phyloP scores from a whole-genome alignment of 2,888 invertebrate genomes.

The Melieria crassipennis region DNA sequence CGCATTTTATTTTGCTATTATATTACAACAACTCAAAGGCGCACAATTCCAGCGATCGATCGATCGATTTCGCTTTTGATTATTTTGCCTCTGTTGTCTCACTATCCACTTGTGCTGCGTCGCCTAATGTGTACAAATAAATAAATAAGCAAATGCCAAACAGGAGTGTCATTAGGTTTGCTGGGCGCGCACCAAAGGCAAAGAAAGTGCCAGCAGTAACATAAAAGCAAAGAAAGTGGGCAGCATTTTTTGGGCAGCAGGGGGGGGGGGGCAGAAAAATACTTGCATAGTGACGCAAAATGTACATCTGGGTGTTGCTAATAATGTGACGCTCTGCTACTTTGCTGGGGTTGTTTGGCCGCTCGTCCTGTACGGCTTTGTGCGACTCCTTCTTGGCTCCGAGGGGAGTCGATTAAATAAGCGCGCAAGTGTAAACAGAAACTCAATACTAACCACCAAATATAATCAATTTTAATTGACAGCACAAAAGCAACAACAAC shows the following conservation, averaged over 20 bases:
- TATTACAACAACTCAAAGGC: neutral
- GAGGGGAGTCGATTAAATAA: conserved; percentile 31
- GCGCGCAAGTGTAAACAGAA: conserved; percentile 17
- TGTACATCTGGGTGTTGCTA: too few species aligned
- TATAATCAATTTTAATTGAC: conserved; percentile 38
- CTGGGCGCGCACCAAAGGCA: neutral
- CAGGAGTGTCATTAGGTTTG: conserved; percentile 20
- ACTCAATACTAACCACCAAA: conserved; percentile 31
- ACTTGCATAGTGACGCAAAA: too few species aligned
- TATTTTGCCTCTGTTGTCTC: too few species aligned
- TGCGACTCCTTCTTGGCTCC: neutral
- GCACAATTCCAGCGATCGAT: too few species aligned
- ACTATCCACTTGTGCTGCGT: too few species aligned
- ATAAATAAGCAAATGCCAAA: conserved; percentile 10
- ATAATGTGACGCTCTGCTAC: too few species aligned
- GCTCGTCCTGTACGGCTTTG: neutral
- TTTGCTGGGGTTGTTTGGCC: too few species aligned
- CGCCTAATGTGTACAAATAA: conserved; percentile 7
- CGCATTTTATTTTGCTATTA: conserved; percentile 4
- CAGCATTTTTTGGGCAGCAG: too few species aligned
- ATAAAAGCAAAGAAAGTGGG: too few species aligned
- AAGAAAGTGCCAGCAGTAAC: neutral
- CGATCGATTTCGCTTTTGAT: too few species aligned
- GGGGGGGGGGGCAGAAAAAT: too few species aligned
- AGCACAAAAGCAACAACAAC: conserved; percentile 15